Evolutionary conservation across 2,113 vertebrate species (phyloP), one percentile per base, ranked within the genome.

Genomic region (Gavia stellata): DNA sequence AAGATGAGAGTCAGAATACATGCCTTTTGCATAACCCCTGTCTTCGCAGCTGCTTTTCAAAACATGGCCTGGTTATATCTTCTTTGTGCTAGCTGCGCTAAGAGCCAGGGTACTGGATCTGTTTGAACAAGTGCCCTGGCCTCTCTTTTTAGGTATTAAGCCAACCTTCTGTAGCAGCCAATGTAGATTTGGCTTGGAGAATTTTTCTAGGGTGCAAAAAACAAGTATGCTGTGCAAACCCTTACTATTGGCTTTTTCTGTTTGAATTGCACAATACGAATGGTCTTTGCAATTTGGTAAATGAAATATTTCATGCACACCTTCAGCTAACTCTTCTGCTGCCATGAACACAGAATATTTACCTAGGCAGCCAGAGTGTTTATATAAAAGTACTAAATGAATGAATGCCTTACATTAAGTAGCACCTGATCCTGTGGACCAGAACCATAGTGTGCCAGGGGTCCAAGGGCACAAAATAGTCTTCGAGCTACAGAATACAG

Each of bases 51-150:
- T 92, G 70, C 88, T 91, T 91, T 96, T 86, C 86, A 91, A 93
- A 95, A 94, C 68, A 89, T 3, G 4, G 52, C 44, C 86, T 94
- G 86, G 86, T 36, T 95, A 9, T 56, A 75, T 70, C 36, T 90
- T 25, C 25, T 56, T 58, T 87, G 47, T 6, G 44, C 34, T 86
- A 56, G 36, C 73, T 94, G 21, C 2, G 14, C 66, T 90, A 2
- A 12, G 92, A 94, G 91, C 86, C 91, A 84, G 84, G 70, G 68
- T 91, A 79, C 70, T 79, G 65, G 67, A 81, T 86, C 75, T 87
- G 68, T 92, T 93, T 96, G 94, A 96, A 94, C 65, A 84, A 93
- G 44, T 79, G 66, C 88, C 91, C 91, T 95, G 94, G 94, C 86
- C 53, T 40, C 65, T 79, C 91, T 72, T 34, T 68, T 52, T 23